phyloP scores from a whole-genome alignment of 2,888 invertebrate genomes.

The Caenorhabditis sp. region DNA sequence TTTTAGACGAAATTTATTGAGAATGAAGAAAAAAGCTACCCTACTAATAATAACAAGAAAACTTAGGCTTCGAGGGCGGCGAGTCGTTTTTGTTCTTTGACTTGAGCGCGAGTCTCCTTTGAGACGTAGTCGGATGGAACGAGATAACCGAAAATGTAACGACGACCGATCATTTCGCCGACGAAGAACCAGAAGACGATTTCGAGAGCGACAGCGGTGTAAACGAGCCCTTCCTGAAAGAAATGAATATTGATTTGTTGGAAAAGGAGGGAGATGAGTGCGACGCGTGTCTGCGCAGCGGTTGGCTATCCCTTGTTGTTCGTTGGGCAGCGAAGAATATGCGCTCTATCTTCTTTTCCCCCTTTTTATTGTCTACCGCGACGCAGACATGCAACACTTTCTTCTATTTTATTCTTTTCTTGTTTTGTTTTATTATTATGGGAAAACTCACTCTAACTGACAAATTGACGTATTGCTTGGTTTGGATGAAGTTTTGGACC shows the following conservation, averaged over 20 bases:
- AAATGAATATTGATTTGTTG: background rate
- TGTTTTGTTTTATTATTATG: no score
- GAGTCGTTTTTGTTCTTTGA: slow-evolving; percentile 31
- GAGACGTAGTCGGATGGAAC: slow-evolving; percentile 58
- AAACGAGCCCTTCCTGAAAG: slow-evolving; percentile 83
- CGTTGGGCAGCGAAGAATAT: no score
- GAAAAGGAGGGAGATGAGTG: no score
- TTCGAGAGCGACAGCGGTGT: slow-evolving; percentile 88
- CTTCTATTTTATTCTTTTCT: no score
- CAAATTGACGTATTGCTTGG: slow-evolving; percentile 59
- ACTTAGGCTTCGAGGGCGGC: slow-evolving; percentile 37
- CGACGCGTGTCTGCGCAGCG: no score
- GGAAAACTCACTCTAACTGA: slow-evolving; percentile 56
- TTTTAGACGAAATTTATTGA: slow-evolving; percentile 1
- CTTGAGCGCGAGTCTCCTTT: slow-evolving; percentile 53
- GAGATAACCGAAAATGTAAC: slow-evolving; percentile 82
- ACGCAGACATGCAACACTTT: no score
- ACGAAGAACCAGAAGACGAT: slow-evolving; percentile 93
- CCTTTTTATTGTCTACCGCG: no score
- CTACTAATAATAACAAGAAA: slow-evolving; percentile 6
- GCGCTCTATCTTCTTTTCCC: no score
- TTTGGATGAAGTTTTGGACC: slow-evolving; percentile 58
- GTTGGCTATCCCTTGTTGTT: no score
- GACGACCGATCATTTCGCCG: slow-evolving; percentile 95
- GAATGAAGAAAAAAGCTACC: background rate